These are phyloP conservation scores for Myrmecophaga tridactyla DNA, from an alignment of 2,113 vertebrate genomes.

Conservation along the genomic window DNA sequence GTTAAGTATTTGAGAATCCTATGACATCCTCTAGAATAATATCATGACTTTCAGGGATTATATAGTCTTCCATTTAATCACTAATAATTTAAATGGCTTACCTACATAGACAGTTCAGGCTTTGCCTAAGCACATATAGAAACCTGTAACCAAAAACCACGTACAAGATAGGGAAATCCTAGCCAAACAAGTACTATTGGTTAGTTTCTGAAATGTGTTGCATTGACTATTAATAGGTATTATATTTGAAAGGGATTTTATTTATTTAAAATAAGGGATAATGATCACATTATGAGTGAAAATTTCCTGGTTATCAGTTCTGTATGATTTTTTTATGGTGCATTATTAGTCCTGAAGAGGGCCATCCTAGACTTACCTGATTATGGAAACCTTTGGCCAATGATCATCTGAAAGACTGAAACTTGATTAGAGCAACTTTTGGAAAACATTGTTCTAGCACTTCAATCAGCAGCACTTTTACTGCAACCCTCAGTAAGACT, in stretches of 20 bases:
- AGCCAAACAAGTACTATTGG: not conserved
- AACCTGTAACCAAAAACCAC: not conserved
- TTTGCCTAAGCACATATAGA: not conserved
- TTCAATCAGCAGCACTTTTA: not conserved
- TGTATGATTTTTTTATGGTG: not conserved
- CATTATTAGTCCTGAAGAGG: not conserved
- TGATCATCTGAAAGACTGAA: not conserved
- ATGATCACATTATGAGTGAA: not conserved
- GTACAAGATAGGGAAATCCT: not conserved
- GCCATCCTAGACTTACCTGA: not conserved
- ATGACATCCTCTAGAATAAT: not conserved
- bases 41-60: not conserved
- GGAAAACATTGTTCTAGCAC: not conserved
- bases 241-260: not conserved
- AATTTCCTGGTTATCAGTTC: not conserved
- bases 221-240: not conserved
- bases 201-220: not conserved
- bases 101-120: not conserved
- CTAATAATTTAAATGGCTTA: not conserved
- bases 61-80: not conserved
- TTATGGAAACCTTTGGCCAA: not conserved
- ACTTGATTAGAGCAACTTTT: not conserved
- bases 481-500: not conserved
- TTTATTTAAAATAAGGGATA: not conserved
- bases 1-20: conserved; percentile 8